Base-by-base conservation (phyloP, 2,797 vertebrate genomes). In the Siniperca undulata region DNA sequence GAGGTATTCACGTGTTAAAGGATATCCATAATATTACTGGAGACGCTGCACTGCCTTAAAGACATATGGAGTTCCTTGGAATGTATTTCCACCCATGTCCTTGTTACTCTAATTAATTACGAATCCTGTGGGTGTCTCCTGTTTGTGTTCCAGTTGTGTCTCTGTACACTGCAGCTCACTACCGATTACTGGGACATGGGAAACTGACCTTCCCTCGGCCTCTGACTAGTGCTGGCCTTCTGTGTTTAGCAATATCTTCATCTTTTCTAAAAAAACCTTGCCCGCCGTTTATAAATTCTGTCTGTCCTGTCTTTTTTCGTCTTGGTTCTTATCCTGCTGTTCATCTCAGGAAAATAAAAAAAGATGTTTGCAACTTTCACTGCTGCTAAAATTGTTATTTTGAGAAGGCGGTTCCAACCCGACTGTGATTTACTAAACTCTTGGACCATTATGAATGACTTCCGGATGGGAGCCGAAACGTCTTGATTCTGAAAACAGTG, bases 341-440 rank as follows among this genome's bases (percentile, higher is more conserved):
- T 74, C n/a, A 42, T 10, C 4, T n/a, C 24, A 4, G 24, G 38
- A 20, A 66, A 75, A 34, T 61, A 56, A 40, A 56, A 40, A 74
- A 20, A 42, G 4, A 5, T 44, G 50, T 44, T 42, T n/a, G 52
- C 53, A 34, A 50, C 19, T 55, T 65, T 46, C 27, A 22, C 34
- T 27, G 60, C 34, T 17, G 30, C 27, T 12, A n/a, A 73, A 36
- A 36, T 48, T 73, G 44, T 61, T 73, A 61, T 73, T 73, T 44
- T 38, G 58, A 52, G 58, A 59, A 59, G 38, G 12, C n/a, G 40
- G 24, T 46, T 22, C 55, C n/a, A 19, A 36, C 24, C 56, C 70
- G 60, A 22, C 22, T 46, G 8, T 52, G 44, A 74, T 52, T 62
- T 52, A 24, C 69, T 52, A n/a, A 74, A 40, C 59, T 52, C 13